A percentile compares a stretch with the other conserved stretches of the same genome.
Evolutionary conservation across 2,888 invertebrate genomes (phyloP).

Genomic region (Alitta virens): DNA sequence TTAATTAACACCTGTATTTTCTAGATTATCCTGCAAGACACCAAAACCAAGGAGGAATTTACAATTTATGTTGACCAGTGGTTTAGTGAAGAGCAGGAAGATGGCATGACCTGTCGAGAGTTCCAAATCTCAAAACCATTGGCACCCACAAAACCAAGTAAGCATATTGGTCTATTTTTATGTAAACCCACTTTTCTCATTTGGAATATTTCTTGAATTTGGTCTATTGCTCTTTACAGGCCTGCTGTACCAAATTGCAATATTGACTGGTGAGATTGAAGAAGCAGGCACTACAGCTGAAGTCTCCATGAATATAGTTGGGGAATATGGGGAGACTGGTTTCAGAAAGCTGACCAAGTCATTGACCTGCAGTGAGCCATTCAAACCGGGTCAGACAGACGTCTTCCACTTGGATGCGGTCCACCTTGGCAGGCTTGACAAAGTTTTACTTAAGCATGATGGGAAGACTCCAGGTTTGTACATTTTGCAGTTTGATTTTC

Average conservation of each 20-base stretch:
- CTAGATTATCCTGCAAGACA: constrained; percentile 37
- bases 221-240: neutral
- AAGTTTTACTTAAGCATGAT: constrained; percentile 45
- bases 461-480: constrained; percentile 8
- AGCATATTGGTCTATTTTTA: neutral
- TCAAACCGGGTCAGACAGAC: constrained; percentile 37
- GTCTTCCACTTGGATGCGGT: constrained; percentile 50
- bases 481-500: neutral
- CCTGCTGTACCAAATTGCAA: constrained; percentile 5
- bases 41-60: constrained; percentile 37
- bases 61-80: constrained; percentile 44
- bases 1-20: too few species aligned
- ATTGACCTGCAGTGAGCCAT: constrained; percentile 10
- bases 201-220: neutral
- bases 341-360: constrained; percentile 13
- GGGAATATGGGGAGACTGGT: constrained; percentile 21
- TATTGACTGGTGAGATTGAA: constrained; percentile 28
- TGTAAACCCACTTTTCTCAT: neutral
- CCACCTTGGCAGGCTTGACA: constrained; percentile 38
- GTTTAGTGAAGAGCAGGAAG: constrained; percentile 43
- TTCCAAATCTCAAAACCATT: constrained; percentile 36
- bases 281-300: constrained; percentile 31
- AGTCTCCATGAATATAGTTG: constrained; percentile 16
- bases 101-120: constrained; percentile 40
- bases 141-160: constrained; percentile 38